Evolutionary conservation across 2,113 vertebrate genomes (phyloP).

Genomic region (Pterophyllum scalare): DNA sequence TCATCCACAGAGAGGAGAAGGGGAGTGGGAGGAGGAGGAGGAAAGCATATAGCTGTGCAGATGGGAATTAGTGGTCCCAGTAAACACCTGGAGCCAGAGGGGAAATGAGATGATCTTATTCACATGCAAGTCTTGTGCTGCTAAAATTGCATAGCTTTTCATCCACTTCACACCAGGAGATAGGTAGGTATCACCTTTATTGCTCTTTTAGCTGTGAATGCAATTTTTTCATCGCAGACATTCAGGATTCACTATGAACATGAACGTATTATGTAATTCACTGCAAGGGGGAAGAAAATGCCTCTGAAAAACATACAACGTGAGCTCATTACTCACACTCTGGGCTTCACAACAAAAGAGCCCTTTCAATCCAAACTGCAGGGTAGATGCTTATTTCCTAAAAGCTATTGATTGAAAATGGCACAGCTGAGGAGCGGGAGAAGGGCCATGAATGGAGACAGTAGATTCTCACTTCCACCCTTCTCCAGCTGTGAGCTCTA

Average conservation of each 20-base stretch:
- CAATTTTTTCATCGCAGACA: not conserved
- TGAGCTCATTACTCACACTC: conserved; percentile 59
- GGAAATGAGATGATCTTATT: conserved; percentile 61
- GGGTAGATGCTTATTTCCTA: conserved; percentile 69
- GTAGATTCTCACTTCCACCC: conserved; percentile 54
- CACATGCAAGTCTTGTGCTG: conserved; percentile 63
- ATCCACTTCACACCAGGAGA: conserved; percentile 34
- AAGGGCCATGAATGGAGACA: conserved; percentile 64
- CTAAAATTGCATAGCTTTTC: conserved; percentile 40
- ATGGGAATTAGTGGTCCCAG: conserved; percentile 68
- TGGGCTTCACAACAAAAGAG: conserved; percentile 64
- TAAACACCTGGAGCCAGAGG: conserved; percentile 75
- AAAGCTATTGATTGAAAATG: conserved; percentile 74
- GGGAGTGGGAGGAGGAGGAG: conserved; percentile 17
- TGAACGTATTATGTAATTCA: conserved; percentile 65
- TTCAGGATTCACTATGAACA: conserved; percentile 50
- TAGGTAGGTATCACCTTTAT: conserved; percentile 56
- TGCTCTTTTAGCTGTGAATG: conserved; percentile 39
- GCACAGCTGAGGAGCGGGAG: conserved; percentile 71
- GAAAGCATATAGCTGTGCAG: conserved; percentile 50
- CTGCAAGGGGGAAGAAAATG: conserved; percentile 47
- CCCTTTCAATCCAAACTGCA: conserved; percentile 72
- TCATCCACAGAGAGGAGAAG: conserved; percentile 12
- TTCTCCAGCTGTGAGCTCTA: conserved; percentile 74
- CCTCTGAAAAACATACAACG: conserved; percentile 48